Conservation (phyloP, 2,888 invertebrate species). For the Nomada ferruginata region DNA sequence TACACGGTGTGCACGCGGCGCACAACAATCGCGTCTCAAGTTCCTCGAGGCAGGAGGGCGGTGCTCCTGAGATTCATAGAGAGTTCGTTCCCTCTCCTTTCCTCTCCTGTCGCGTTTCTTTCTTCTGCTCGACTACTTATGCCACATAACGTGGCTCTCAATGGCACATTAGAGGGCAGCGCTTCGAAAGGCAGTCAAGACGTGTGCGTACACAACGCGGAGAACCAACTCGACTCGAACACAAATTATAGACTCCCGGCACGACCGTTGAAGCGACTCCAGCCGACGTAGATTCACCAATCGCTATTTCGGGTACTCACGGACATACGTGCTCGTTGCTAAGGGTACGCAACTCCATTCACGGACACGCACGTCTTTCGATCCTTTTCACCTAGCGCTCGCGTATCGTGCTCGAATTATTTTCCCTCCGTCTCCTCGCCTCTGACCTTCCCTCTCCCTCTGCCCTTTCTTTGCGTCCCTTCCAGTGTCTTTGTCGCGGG, state of each 20-base stretch:
- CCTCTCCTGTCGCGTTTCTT: constrained; percentile 55
- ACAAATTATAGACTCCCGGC: constrained; percentile 82
- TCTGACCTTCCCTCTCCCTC: constrained; percentile 18
- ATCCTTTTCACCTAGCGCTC: constrained; percentile 68
- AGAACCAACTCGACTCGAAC: constrained; percentile 73
- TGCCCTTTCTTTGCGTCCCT: constrained; percentile 11
- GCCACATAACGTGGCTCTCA: constrained; percentile 70
- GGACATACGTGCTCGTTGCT: constrained; percentile 48
- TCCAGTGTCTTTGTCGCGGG: constrained; percentile 64
- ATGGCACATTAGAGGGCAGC: constrained; percentile 78
- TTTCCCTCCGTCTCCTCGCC: constrained; percentile 12
- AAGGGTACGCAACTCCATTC: constrained; percentile 68
- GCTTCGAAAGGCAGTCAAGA: constrained; percentile 74
- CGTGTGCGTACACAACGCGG: constrained; percentile 69
- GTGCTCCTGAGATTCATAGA: constrained; percentile 70
- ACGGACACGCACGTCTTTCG: constrained; percentile 75
- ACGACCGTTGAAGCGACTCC: constrained; percentile 80
- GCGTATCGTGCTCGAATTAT: constrained; percentile 56
- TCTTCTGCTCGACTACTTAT: constrained; percentile 69
- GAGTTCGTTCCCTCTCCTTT: constrained; percentile 34
- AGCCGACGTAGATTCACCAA: constrained; percentile 61
- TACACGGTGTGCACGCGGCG: constrained; percentile 79
- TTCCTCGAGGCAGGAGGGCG: constrained; percentile 82
- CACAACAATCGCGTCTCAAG: constrained; percentile 84
- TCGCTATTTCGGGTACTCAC: constrained; percentile 69